Evolutionary conservation across 2,888 invertebrate genomes (phyloP).

Genomic region (Sinelater perroti): DNA sequence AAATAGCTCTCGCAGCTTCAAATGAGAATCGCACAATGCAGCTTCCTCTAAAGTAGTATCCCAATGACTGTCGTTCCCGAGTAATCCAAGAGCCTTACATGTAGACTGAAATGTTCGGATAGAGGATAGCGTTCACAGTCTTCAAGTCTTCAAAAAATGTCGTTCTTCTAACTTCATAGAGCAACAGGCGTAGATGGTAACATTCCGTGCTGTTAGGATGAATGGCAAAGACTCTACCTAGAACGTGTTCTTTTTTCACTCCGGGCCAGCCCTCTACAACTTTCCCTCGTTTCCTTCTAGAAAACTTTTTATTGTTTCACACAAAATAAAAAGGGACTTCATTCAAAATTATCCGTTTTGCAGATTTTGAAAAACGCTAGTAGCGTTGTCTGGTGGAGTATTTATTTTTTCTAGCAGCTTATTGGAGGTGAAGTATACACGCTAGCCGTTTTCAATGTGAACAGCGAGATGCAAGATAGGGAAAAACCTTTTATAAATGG

Average conservation of each 20-base stretch:
- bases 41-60: conserved; percentile 21
- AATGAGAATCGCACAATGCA: too few relatives aligned
- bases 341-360: conserved; percentile 34
- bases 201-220: conserved; percentile 38
- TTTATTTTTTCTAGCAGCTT: conserved; percentile 9
- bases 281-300: conserved; percentile 28
- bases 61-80: conserved; percentile 34
- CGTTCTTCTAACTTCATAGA: conserved; percentile 28
- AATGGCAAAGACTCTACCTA: conserved; percentile 47
- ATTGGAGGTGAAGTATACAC: conserved; percentile 33
- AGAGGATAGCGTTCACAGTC: conserved; percentile 33
- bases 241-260: conserved; percentile 38
- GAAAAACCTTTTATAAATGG: conserved; percentile 48
- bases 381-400: conserved; percentile 29
- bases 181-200: conserved; percentile 22
- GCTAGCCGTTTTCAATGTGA: conserved; percentile 39
- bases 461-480: conserved; percentile 46
- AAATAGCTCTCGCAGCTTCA: too few relatives aligned
- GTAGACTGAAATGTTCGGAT: conserved; percentile 27
- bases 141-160: conserved; percentile 10
- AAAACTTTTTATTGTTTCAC: conserved; percentile 34
- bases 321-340: conserved; percentile 32
- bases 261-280: conserved; percentile 24
- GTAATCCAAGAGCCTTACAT: conserved; percentile 41
- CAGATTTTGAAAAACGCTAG: conserved; percentile 32